Evolutionary conservation across 2,113 vertebrate species (phyloP), one percentile per base, ranked within the genome.

Genomic region (Parotia lawesii): DNA sequence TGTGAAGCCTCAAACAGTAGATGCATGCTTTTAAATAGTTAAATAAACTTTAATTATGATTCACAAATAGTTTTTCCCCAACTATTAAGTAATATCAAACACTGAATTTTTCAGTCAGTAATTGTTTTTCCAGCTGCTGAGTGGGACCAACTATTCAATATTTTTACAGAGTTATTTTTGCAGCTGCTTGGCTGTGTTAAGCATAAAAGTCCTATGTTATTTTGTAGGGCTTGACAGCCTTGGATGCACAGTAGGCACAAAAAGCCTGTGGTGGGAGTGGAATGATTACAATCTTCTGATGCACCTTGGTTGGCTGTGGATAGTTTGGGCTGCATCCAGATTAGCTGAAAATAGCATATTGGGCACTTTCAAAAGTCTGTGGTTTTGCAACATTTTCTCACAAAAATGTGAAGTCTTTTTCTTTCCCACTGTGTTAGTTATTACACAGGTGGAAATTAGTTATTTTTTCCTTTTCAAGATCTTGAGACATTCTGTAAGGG

Each of bases 21-120:
- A 89, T 89, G 80, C 31, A 5, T 78, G 58, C 69, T 95, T 95
- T 96, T 64, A 95, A 94, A 70, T 83, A 73, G 90, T 93, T 95
- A 95, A 86, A 77, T 81, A 97, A 97, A 93, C 12, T n/a, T 87
- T 97, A 95, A 95, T 96, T 94, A 82, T 66, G 57, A 94, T 92
- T 93, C 95, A 87, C 29, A 11, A 93, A 66, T 84, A 95, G 83
- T 93, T 95, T 96, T 91, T 25, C 89, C 90, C n/a, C 31, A 93
- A 15, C 85, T 96, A 93, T 74, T 96, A 87, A 50, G 29, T 95
- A 92, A 86, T 96, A 96, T 50, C 74, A 96, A 94, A 89, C 89
- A 80, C 74, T 89, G 75, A 87, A 73, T 91, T 95, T 96, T 97
- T 97, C 81, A 95, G 19, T 95, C 93, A 87, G 88, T 93, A 95